These are phyloP conservation scores for Sitophilus oryzae DNA, from an alignment of 1,140 invertebrate species.

Conservation along the genomic window DNA sequence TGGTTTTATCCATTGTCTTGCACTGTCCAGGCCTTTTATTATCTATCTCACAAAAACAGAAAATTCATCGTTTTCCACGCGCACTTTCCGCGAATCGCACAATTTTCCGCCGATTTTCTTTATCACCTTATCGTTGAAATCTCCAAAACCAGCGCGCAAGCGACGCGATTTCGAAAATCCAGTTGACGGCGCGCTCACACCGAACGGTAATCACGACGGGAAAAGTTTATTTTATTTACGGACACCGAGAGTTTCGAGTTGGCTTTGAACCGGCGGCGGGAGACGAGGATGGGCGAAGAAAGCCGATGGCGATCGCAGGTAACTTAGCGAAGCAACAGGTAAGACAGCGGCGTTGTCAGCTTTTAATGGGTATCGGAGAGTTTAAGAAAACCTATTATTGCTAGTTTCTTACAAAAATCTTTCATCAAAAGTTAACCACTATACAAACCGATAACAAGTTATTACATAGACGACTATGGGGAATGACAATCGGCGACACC, in stretches of 20 bases:
- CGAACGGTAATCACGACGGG: no score
- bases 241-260: background rate
- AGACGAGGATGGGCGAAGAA: background rate
- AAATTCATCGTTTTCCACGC: background rate
- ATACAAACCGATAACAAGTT: no score
- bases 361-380: no score
- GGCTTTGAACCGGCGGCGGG: no score
- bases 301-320: background rate
- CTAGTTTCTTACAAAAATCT: no score
- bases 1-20: background rate
- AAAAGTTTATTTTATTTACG: background rate
- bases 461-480: no score
- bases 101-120: background rate
- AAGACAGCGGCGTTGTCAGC: background rate
- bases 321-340: slow-evolving; percentile 5
- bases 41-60: background rate
- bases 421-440: no score
- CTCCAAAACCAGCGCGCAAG: background rate
- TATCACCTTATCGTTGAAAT: background rate
- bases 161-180: background rate
- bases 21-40: no score
- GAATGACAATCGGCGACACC: no score
- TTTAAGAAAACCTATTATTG: no score
- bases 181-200: background rate
- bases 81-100: background rate